Evolutionary conservation across 2,888 invertebrate species (phyloP).

Genomic region (Himalopsyche kuldschensis): DNA sequence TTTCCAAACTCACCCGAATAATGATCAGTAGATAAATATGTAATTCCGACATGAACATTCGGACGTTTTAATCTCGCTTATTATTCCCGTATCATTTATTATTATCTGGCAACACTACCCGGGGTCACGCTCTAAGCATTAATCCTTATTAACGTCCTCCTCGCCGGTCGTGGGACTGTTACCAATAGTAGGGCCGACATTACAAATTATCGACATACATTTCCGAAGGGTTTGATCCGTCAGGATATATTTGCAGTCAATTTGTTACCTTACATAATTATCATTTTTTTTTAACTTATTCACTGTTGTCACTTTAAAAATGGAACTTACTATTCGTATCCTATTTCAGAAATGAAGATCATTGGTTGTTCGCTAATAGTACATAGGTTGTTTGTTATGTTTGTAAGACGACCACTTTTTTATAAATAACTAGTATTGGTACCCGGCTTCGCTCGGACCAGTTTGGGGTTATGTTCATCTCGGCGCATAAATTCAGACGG

Average conservation of each 20-base stretch:
- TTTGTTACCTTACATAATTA: too few relatives aligned
- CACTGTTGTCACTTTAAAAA: too few relatives aligned
- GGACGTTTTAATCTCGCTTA: neutral
- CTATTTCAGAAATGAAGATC: too few relatives aligned
- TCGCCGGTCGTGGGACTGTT: neutral
- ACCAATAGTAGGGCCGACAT: neutral
- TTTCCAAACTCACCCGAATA: neutral
- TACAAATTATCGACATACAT: neutral
- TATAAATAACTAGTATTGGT: too few relatives aligned
- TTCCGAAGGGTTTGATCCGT: neutral
- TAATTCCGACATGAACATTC: neutral
- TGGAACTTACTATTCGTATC: too few relatives aligned
- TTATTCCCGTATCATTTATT: conserved; percentile 4
- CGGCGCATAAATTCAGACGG: too few relatives aligned
- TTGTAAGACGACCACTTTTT: too few relatives aligned
- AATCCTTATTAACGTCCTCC: conserved; percentile 2
- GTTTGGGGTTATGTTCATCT: too few relatives aligned
- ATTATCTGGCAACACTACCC: neutral
- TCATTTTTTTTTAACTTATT: too few relatives aligned
- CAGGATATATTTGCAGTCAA: neutral
- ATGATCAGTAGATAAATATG: neutral
- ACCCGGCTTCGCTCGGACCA: too few relatives aligned
- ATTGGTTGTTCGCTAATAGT: too few relatives aligned
- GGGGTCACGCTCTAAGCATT: conserved; percentile 6
- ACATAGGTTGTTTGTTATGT: too few relatives aligned